Evolutionary conservation across 2,113 vertebrate genomes (phyloP).

Genomic region (Psittacus erithacus): DNA sequence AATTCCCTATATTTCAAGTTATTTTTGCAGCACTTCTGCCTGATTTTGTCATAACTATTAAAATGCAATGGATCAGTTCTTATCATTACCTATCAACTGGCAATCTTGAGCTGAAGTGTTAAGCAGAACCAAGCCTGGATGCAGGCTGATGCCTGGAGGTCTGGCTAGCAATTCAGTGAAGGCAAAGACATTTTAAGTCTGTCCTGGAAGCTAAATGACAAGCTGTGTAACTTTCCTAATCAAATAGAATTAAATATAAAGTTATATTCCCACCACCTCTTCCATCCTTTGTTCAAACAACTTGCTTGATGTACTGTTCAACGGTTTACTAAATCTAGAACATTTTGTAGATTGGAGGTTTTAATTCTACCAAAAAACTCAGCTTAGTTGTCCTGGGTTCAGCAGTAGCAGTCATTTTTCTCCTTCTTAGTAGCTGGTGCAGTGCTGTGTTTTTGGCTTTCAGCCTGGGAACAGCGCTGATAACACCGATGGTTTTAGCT

Average conservation of each 20-base stretch:
- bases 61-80: slow-evolving; percentile 20
- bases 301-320: not conserved
- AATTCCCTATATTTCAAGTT: slow-evolving; percentile 33
- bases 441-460: too few relatives aligned
- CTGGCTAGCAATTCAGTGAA: not conserved
- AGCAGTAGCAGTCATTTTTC: too few relatives aligned
- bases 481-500: too few relatives aligned
- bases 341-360: not conserved
- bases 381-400: not conserved
- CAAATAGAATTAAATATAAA: not conserved
- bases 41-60: slow-evolving; percentile 30
- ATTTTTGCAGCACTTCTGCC: not conserved
- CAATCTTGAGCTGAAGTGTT: slow-evolving; percentile 37
- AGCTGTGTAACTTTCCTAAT: not conserved
- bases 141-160: not conserved
- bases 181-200: not conserved
- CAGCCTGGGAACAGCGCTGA: too few relatives aligned
- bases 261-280: not conserved
- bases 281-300: not conserved
- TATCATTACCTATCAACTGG: slow-evolving; percentile 33
- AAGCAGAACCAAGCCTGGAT: not conserved
- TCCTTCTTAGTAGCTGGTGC: too few relatives aligned
- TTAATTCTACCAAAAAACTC: not conserved
- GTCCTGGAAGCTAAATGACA: not conserved
- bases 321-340: not conserved